Evolutionary conservation across 2,797 vertebrate genomes (phyloP).

Genomic region (Pseudochirops corinnae): DNA sequence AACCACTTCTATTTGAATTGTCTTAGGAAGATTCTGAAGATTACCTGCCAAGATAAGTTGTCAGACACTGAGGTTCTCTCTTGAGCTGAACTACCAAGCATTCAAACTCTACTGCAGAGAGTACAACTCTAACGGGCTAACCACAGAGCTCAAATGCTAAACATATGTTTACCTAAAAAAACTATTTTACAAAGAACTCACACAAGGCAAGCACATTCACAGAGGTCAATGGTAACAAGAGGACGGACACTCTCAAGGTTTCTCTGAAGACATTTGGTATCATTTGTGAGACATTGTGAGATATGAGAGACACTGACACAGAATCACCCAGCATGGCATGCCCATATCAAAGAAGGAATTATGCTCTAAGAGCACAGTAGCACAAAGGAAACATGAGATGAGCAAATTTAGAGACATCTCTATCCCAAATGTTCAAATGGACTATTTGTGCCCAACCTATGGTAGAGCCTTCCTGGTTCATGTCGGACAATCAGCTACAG

Average conservation of each 20-base stretch:
- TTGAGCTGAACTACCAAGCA: neutral
- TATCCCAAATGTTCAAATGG: neutral
- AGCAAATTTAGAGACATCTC: neutral
- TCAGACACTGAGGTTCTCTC: neutral
- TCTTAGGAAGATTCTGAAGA: neutral
- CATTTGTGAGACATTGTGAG: neutral
- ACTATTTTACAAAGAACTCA: neutral
- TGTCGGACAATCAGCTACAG: too few species aligned
- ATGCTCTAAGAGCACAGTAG: neutral
- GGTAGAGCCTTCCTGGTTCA: neutral
- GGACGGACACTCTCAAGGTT: neutral
- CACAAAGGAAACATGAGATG: neutral
- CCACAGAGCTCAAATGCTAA: neutral
- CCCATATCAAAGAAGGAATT: neutral
- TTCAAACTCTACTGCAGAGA: neutral
- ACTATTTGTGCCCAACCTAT: neutral
- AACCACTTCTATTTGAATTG: neutral
- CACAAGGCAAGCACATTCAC: neutral
- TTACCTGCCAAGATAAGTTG: neutral
- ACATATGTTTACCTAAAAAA: neutral
- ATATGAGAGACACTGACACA: neutral
- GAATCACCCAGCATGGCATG: neutral
- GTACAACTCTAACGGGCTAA: neutral
- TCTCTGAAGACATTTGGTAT: neutral
- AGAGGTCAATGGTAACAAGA: neutral